Percentiles rank a stretch among this genome's conserved stretches.
phyloP scores from a whole-genome alignment of 2,797 vertebrate genomes.

The Micrastur ruficollis region DNA sequence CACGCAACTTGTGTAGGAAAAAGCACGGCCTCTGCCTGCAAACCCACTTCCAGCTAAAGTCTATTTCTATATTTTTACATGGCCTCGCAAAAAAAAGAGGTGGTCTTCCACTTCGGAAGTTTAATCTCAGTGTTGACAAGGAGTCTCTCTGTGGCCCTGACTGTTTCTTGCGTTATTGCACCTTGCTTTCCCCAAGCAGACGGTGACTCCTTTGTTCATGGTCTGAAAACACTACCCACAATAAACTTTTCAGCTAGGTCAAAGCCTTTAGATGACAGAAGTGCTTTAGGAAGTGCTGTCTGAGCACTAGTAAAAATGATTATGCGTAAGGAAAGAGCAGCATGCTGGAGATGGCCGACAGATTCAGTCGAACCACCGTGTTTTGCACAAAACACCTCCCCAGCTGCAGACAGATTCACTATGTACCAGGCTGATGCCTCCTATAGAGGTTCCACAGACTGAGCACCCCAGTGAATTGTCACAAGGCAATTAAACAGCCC shows the following conservation, averaged over 20 bases:
- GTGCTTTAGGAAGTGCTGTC: not conserved
- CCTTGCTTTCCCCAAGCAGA: not conserved
- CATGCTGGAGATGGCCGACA: not conserved
- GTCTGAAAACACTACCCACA: not conserved
- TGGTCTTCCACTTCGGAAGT: not conserved
- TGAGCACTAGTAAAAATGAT: not conserved
- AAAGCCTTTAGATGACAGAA: conserved; percentile 16
- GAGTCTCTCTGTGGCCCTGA: not conserved
- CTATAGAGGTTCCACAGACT: not conserved
- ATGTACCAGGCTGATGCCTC: not conserved
- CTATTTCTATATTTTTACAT: not conserved
- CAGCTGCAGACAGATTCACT: not conserved
- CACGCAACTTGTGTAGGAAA: not conserved
- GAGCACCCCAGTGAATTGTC: not conserved
- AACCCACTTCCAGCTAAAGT: not conserved
- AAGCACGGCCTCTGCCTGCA: not conserved
- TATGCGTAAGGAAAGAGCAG: not conserved
- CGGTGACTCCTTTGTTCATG: not conserved
- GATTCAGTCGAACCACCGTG: not conserved
- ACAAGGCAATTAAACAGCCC: not conserved
- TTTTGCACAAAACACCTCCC: not conserved
- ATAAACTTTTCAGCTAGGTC: not conserved
- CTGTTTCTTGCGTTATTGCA: not conserved
- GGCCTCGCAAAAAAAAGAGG: not conserved
- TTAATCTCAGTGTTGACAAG: conserved; percentile 2